Evolutionary conservation across 92 coral and sea anemone genomes (phyloP).

Genomic region (Blastomussa wellsi): DNA sequence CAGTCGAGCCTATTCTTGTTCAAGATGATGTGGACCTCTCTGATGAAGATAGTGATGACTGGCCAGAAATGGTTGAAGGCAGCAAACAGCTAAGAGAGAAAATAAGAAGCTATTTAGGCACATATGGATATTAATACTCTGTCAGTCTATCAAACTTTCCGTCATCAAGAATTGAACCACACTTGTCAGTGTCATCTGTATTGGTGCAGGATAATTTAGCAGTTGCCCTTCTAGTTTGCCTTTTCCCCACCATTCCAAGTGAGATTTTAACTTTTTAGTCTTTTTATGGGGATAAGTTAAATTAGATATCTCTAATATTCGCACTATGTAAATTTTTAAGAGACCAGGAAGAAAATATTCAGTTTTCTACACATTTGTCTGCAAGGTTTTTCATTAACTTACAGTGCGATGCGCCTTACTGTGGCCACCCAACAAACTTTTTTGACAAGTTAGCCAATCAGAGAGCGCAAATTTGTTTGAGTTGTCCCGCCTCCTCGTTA

Average conservation of each 20-base stretch:
- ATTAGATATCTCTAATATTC: neutral
- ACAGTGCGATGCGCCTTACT: no score
- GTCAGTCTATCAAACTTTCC: neutral
- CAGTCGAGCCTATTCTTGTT: conserved; percentile 16
- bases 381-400: neutral
- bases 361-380: neutral
- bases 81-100: conserved; percentile 17
- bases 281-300: no score
- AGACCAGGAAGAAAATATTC: neutral
- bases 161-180: neutral
- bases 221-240: neutral
- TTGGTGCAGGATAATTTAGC: no score
- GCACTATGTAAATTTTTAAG: neutral
- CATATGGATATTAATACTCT: conserved; percentile 13
- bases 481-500: no score
- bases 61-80: neutral
- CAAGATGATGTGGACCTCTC: conserved; percentile 25
- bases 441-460: neutral
- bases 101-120: conserved; percentile 24
- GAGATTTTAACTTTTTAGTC: neutral
- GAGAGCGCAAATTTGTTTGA: no score
- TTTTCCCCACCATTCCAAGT: neutral
- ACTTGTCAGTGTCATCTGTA: neutral
- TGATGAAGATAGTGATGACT: conserved; percentile 4
- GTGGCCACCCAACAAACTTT: neutral